A percentile compares a stretch with the other conserved stretches of the same genome.
phyloP scores from a whole-genome alignment of 2,113 vertebrate genomes.

The Phyllostomus hastatus region DNA sequence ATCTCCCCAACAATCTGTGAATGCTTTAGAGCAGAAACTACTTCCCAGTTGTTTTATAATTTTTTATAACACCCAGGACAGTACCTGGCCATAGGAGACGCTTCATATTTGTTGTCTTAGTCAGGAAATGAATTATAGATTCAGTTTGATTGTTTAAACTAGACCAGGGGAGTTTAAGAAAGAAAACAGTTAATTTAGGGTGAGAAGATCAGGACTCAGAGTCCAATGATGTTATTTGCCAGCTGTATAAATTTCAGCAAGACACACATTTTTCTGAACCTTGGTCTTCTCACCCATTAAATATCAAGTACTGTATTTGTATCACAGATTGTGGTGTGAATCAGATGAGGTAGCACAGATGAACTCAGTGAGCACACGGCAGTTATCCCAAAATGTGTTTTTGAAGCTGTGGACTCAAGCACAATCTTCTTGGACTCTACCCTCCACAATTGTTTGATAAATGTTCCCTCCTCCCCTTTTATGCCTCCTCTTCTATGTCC shows the following conservation, averaged over 20 bases:
- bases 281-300: background rate
- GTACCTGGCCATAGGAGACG: background rate
- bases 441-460: background rate
- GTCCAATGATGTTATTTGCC: background rate
- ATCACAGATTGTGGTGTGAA: background rate
- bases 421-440: background rate
- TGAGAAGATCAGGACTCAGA: background rate
- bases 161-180: background rate
- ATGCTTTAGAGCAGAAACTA: conserved; percentile 3
- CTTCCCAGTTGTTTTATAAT: background rate
- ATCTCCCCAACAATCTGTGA: background rate
- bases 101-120: background rate
- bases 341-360: background rate
- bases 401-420: background rate
- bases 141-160: background rate
- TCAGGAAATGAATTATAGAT: background rate
- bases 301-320: background rate
- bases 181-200: background rate
- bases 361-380: background rate
- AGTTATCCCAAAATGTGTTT: background rate
- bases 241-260: background rate
- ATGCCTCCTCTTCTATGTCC: background rate
- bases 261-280: background rate
- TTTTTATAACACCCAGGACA: background rate
- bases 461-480: background rate